phyloP scores from a whole-genome alignment of 2,888 invertebrate genomes.

The Pachymerium ferrugineum region DNA sequence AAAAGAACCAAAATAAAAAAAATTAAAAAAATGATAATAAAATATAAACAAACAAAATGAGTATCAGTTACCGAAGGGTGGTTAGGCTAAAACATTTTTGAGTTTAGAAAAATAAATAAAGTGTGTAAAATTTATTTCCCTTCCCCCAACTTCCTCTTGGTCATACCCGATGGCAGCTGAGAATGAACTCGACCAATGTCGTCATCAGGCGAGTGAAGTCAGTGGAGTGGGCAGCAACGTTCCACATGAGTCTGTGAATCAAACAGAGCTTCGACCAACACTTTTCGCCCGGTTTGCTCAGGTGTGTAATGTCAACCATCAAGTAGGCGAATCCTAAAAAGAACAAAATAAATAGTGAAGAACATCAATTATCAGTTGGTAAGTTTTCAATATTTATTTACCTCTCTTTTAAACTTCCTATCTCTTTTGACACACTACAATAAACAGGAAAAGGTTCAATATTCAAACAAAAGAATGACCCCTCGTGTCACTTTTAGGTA shows the following conservation, averaged over 20 bases:
- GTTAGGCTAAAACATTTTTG: background rate
- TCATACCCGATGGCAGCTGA: background rate
- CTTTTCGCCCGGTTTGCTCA: background rate
- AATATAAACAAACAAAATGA: no score
- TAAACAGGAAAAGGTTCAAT: no score
- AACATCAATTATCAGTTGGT: no score
- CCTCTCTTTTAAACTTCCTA: no score
- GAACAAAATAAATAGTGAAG: no score
- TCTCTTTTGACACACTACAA: no score
- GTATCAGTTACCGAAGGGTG: no score
- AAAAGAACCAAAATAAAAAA: no score
- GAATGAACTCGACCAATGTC: background rate
- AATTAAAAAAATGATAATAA: no score
- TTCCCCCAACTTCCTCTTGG: background rate
- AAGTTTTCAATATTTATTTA: no score
- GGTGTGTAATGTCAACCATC: no score
- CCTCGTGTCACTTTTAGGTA: background rate
- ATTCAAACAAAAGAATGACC: background rate
- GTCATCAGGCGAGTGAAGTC: background rate
- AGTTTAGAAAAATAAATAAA: background rate
- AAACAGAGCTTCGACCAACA: background rate
- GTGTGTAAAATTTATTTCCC: background rate
- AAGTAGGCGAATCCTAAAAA: no score
- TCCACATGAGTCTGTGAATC: background rate
- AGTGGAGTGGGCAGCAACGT: background rate